Base-by-base conservation (phyloP, 2,888 invertebrate genomes). In the Folsomia manolachei region DNA sequence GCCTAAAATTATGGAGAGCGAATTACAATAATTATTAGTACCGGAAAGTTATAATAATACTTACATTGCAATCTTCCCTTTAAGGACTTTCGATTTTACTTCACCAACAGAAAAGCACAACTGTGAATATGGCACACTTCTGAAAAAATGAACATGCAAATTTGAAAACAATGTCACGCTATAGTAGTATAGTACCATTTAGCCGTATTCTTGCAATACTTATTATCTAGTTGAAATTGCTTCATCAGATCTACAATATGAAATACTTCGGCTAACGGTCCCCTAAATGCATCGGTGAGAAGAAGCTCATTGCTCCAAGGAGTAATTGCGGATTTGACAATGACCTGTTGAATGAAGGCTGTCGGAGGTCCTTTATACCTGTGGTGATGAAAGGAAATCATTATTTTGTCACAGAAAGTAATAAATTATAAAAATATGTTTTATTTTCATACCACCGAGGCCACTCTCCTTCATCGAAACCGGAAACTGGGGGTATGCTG, bases 261-360 rank as follows among this genome's bases (percentile, higher is more conserved):
- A 85, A 97, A 97, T 24, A 92, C 91, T 86, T 94, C 93, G 82
- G 91, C 90, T 0, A 97, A 86, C 1, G 97, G 96, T 4, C 92
- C 94, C 81, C 95, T 88, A 84, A 95, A 95, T 62, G 95, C 95
- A 87, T 97, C 97, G 83, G 91, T 91, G 81, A 94, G 86, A 79
- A 89, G 89, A 79, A 96, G 86, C 80, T 91, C 90, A 75, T 88
- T 88, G 71, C 89, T 88, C 96, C 96, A 97, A 71, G 96, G 96
- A 75, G 92, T 87, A 11, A 97, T 94, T 73, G 93, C 91, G 83
- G 87, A 83, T 82, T 88, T 84, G 69, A 86, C 81, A 60, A 85
- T 81, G 62, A 85, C 82, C 82, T 85, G 82, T 79, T 87, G 87
- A 52, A 88, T 83, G 81, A 86, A 87, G 14, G 85, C 85, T 23